Conservation (phyloP, 2,797 vertebrate species). For the Xerus rutilus region DNA sequence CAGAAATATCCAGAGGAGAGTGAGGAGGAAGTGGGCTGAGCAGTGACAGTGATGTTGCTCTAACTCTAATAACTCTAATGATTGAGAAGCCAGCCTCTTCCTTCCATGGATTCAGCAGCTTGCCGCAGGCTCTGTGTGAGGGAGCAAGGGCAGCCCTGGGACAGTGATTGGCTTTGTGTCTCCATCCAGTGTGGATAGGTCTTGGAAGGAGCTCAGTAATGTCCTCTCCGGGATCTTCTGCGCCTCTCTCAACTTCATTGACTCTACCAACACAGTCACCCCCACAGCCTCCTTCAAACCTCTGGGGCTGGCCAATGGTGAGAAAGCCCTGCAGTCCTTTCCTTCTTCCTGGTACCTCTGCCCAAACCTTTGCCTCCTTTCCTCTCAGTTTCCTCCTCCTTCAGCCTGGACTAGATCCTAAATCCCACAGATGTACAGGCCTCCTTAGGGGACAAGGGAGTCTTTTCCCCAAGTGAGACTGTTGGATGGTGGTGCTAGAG, state of each 20-base stretch:
- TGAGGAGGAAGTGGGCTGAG: not conserved
- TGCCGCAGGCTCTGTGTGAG: not conserved
- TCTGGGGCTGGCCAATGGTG: conserved; percentile 95
- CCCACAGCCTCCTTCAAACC: conserved; percentile 98
- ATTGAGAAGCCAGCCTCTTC: not conserved
- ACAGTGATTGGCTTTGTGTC: conserved; percentile 69
- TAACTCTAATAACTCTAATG: not conserved
- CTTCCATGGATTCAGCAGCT: not conserved
- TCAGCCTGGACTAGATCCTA: not conserved
- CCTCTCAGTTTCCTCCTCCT: not conserved
- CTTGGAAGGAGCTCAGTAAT: conserved; percentile 98
- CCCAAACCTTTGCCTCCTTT: not conserved
- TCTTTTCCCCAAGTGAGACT: not conserved
- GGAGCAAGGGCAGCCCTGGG: not conserved
- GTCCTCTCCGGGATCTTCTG: conserved; percentile 98
- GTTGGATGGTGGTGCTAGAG: not conserved
- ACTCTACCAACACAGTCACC: conserved; percentile 97
- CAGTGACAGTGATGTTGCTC: fast-evolving
- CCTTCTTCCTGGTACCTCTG: not conserved
- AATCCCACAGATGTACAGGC: not conserved
- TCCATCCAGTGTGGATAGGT: conserved; percentile 92
- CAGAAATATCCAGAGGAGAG: not conserved
- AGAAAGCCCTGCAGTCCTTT: not conserved
- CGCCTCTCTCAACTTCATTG: conserved; percentile 98
- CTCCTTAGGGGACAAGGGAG: not conserved